Evolutionary conservation across 2,797 vertebrate genomes (phyloP).

Genomic region (Poecilia picta): DNA sequence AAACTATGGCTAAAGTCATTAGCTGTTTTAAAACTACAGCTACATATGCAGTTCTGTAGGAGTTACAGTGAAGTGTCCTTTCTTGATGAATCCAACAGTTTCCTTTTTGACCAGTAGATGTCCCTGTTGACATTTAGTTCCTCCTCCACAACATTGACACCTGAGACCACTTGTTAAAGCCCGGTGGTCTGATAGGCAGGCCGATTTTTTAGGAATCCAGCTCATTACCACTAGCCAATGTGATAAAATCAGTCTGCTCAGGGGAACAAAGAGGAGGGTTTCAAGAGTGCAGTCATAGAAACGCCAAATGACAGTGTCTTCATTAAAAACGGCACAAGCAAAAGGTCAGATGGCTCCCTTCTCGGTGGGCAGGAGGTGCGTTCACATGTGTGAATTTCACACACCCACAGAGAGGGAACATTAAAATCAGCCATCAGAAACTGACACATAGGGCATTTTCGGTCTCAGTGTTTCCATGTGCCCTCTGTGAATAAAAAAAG

Average conservation of each 20-base stretch:
- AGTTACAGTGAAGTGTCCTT: too few species aligned
- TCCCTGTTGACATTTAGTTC: slow-evolving; percentile 53
- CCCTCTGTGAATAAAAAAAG: slow-evolving; percentile 4
- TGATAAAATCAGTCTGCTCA: slow-evolving; percentile 9
- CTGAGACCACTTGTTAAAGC: slow-evolving; percentile 11
- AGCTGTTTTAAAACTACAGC: too few species aligned
- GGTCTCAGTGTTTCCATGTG: slow-evolving; percentile 35
- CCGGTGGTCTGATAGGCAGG: slow-evolving; percentile 25
- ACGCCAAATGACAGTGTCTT: slow-evolving; percentile 61
- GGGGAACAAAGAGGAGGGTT: slow-evolving; percentile 22
- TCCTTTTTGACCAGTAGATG: slow-evolving; percentile 54
- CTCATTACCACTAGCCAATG: slow-evolving; percentile 32
- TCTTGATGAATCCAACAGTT: not conserved
- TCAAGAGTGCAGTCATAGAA: slow-evolving; percentile 37
- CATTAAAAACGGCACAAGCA: slow-evolving; percentile 62
- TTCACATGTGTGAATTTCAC: slow-evolving; percentile 73
- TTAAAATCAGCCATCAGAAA: slow-evolving; percentile 60
- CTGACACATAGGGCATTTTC: slow-evolving; percentile 53
- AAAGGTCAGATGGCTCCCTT: slow-evolving; percentile 76
- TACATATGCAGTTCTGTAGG: too few species aligned
- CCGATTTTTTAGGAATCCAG: slow-evolving; percentile 10
- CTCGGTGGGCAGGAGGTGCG: slow-evolving; percentile 64
- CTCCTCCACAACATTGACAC: not conserved
- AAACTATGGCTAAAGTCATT: too few species aligned
- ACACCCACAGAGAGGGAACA: slow-evolving; percentile 69